phyloP scores from a whole-genome alignment of 1,140 invertebrate species.

The Caenorhabditis inopinata region DNA sequence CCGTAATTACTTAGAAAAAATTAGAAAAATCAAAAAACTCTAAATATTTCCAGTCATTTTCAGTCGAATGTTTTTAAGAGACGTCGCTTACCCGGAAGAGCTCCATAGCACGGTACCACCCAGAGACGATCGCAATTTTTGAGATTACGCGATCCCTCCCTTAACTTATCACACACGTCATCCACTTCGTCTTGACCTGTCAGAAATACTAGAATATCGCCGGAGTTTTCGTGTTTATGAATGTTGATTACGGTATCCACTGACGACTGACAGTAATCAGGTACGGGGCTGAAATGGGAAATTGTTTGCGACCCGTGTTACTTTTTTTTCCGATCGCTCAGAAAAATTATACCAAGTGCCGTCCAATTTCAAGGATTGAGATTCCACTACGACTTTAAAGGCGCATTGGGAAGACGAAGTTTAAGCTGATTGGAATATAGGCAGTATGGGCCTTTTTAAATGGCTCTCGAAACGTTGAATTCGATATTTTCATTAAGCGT shows the following conservation, averaged over 20 bases:
- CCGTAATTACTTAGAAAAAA: background rate
- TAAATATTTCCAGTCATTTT: conserved; percentile 73
- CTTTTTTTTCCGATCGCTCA: too few species aligned
- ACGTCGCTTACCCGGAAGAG: conserved; percentile 71
- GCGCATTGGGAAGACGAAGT: too few species aligned
- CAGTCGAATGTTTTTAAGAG: background rate
- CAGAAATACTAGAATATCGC: conserved; percentile 88
- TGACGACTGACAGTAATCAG: conserved; percentile 84
- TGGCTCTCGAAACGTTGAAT: too few species aligned
- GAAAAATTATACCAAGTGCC: too few species aligned
- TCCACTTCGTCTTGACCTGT: conserved; percentile 91
- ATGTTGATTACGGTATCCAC: conserved; percentile 87
- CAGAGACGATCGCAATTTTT: conserved; percentile 72
- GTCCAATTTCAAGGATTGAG: too few species aligned
- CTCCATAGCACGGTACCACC: conserved; percentile 88
- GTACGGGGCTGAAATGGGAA: conserved; percentile 68
- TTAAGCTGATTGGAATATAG: too few species aligned
- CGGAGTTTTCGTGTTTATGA: conserved; percentile 76
- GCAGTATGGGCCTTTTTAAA: too few species aligned
- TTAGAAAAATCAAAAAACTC: conserved; percentile 39
- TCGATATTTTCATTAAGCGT: too few species aligned
- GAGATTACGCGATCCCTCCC: background rate
- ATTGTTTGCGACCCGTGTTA: background rate
- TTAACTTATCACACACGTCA: conserved; percentile 56
- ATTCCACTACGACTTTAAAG: too few species aligned